A percentile compares a stretch with the other conserved stretches of the same genome.
Conservation (phyloP, 35 echinoderm and acorn worm species). For the Anneissia japonica region DNA sequence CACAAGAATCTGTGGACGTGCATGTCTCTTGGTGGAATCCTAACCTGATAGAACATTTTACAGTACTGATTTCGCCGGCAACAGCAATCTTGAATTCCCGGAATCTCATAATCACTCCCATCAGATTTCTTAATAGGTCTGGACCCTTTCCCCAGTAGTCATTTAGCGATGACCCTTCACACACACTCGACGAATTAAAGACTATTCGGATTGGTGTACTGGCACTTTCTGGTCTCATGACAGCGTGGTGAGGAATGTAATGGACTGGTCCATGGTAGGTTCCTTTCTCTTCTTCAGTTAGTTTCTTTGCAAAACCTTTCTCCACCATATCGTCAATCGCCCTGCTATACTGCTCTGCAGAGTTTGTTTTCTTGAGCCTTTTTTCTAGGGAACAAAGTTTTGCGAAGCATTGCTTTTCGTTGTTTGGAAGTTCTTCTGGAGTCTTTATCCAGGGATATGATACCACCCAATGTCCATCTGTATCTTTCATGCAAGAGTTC, state of each 20-base stretch:
- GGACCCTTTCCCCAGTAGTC: slow-evolving; percentile 65
- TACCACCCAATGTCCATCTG: not conserved
- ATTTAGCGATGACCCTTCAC: slow-evolving; percentile 42
- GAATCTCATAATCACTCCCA: not conserved
- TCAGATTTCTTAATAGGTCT: slow-evolving; percentile 51
- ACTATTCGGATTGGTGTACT: slow-evolving; percentile 59
- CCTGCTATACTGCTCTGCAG: not conserved
- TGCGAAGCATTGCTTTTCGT: not conserved
- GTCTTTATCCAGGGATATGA: slow-evolving; percentile 15
- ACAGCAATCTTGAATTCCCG: not conserved
- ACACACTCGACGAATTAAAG: slow-evolving; percentile 28
- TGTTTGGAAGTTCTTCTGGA: not conserved
- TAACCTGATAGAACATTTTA: slow-evolving; percentile 54
- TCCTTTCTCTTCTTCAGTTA: not conserved
- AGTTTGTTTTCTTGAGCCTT: not conserved
- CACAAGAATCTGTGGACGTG: slow-evolving; percentile 57
- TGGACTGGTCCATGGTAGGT: slow-evolving; percentile 20
- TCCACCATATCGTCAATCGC: slow-evolving; percentile 4
- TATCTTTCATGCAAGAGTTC: slow-evolving; percentile 1
- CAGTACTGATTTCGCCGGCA: slow-evolving; percentile 30
- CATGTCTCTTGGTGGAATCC: slow-evolving; percentile 36
- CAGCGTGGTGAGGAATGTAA: slow-evolving; percentile 32
- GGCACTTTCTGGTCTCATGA: slow-evolving; percentile 19
- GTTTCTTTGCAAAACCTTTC: slow-evolving; percentile 6
- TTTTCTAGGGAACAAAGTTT: not conserved